Evolutionary conservation across 2,888 invertebrate genomes (phyloP), one percentile per base, ranked within the genome.

Genomic region (Bombylius major): DNA sequence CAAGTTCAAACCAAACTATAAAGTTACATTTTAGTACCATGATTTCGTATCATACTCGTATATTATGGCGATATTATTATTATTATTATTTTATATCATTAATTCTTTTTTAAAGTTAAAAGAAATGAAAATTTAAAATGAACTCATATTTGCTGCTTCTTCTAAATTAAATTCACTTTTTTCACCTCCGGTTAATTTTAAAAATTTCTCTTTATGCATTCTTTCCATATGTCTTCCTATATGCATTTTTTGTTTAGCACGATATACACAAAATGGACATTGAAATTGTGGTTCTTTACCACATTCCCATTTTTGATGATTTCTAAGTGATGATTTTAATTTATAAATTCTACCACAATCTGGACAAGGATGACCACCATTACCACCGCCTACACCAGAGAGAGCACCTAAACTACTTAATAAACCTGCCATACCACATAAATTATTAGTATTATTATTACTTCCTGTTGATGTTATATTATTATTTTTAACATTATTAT

Each of bases 331-430:
- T 64, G 89, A 89, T 76, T 90, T 90, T 64, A 90, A 79, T 73
- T 90, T 90, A 77, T 91, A 91, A 61, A 87, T 83, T 63, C 90
- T 80, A 59, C 88, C 89, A 75, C 91, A 91, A 67, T 87, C 87
- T 55, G 86, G 82, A 74, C 89, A 89, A 58, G 83, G 80, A 79
- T 87, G 87, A 72, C 78, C 64, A 57, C 65, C 62, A 56, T 63
- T 65, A 56, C 62, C 64, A 48, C 60, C 62, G 42, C 61, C 60
- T 48, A 53, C 42, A 45, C 58, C 59, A 36, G 50, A 34, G 34
- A 55, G n/a, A 45, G 58, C 58, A 23, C 57, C 47, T 33, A 49
- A 51, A 51, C 56, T 59, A 51, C 56, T 55, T 58, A 59, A 54
- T 56, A 59, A 52, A 33, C 57, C 55, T 49, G 42, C 53, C 51